Evolutionary conservation across 2,888 invertebrate species (phyloP).

Genomic region (Bombylius major): DNA sequence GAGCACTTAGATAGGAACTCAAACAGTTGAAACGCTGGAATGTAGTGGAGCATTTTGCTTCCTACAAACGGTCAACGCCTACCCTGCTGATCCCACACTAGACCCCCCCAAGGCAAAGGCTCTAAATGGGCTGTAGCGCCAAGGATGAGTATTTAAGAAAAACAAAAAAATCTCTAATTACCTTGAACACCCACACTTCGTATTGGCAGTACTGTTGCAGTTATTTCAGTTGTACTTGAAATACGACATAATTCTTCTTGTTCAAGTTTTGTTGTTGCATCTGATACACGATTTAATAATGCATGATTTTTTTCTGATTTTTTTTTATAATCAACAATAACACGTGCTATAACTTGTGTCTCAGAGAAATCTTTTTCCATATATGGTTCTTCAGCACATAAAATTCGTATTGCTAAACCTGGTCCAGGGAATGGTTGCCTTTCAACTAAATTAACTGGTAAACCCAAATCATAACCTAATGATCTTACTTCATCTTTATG

Average conservation of each 20-base stretch:
- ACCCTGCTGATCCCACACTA: no score
- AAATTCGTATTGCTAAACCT: constrained; percentile 88
- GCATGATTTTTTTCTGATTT: constrained; percentile 90
- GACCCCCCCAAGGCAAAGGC: no score
- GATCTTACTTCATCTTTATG: constrained; percentile 95
- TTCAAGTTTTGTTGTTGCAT: constrained; percentile 64
- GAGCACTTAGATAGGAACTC: no score
- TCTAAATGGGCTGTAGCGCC: no score
- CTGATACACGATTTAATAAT: constrained; percentile 71
- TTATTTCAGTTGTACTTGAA: constrained; percentile 58
- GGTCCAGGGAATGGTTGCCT: constrained; percentile 99
- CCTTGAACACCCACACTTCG: constrained; percentile 96
- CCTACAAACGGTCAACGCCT: no score
- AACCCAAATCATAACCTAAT: constrained; percentile 78
- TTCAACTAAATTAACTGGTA: constrained; percentile 76
- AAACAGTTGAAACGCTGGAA: no score
- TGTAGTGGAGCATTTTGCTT: no score
- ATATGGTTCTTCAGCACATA: constrained; percentile 92
- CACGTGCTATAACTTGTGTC: constrained; percentile 88
- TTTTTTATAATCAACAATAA: constrained; percentile 85
- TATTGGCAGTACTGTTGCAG: constrained; percentile 81
- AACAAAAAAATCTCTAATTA: constrained; percentile 16
- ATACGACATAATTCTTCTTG: constrained; percentile 56
- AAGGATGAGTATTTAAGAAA: no score
- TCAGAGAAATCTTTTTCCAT: constrained; percentile 92